Conservation (phyloP, 1,140 invertebrate genomes). For the Ceratina calcarata region DNA sequence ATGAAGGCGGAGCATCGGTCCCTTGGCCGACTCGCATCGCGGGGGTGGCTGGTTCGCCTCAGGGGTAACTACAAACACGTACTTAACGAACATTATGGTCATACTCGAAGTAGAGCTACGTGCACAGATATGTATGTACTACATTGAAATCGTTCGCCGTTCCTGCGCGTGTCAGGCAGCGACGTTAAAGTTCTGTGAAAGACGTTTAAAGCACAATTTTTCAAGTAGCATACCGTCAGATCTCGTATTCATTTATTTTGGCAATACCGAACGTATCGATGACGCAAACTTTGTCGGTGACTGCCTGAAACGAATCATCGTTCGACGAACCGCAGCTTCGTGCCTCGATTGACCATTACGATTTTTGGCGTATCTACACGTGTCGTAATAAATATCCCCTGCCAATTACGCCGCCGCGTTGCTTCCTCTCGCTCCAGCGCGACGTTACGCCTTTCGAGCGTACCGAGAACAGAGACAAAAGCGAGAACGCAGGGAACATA, state of each 20-base stretch:
- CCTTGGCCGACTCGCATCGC: constrained; percentile 42
- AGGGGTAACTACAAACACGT: constrained; percentile 80
- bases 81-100: constrained; percentile 79
- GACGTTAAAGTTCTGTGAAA: no score
- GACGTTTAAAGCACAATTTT: no score
- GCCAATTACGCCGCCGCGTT: constrained; percentile 73
- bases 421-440: not conserved
- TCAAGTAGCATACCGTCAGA: no score
- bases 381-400: constrained; percentile 76
- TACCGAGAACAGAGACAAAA: constrained; percentile 30
- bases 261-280: no score
- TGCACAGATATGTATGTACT: constrained; percentile 32
- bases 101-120: constrained; percentile 62
- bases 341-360: constrained; percentile 77
- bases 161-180: not conserved
- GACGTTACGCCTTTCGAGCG: not conserved
- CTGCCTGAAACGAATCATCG: constrained; percentile 61
- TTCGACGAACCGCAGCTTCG: constrained; percentile 78
- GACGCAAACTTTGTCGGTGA: no score
- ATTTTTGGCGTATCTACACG: constrained; percentile 70
- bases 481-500: constrained; percentile 73
- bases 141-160: not conserved
- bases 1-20: constrained; percentile 69
- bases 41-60: constrained; percentile 73
- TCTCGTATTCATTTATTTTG: no score